Conservation (phyloP, 2,113 vertebrate species). For the Uropsilus gracilis region DNA sequence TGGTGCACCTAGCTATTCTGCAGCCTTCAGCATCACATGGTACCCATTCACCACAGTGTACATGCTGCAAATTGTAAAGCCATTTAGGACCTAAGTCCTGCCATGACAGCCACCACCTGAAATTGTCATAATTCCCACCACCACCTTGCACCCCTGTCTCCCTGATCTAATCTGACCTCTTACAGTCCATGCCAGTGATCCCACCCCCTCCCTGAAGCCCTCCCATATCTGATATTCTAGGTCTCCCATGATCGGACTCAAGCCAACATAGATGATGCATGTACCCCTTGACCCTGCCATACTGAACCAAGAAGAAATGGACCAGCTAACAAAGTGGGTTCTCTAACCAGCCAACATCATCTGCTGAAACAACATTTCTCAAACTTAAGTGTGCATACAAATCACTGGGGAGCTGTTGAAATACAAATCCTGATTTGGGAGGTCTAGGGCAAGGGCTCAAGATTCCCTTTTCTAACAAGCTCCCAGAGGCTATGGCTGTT, state of each 20-base stretch:
- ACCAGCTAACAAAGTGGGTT: not conserved
- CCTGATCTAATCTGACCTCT: not conserved
- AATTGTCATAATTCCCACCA: not conserved
- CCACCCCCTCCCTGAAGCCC: not conserved
- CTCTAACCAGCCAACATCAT: not conserved
- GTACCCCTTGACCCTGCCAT: not conserved
- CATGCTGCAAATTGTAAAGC: not conserved
- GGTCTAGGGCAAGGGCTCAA: not conserved
- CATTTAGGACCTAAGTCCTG: not conserved
- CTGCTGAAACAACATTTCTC: not conserved
- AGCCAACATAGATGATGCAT: not conserved
- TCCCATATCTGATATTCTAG: too few species aligned
- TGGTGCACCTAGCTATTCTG: not conserved
- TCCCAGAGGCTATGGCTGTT: not conserved
- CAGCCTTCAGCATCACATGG: not conserved
- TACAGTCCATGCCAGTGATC: too few species aligned
- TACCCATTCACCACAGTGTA: not conserved
- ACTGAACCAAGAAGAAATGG: not conserved
- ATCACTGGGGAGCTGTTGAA: not conserved
- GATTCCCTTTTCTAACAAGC: not conserved
- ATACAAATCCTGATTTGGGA: not conserved
- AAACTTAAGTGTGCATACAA: not conserved
- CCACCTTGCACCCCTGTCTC: not conserved
- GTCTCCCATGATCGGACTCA: not conserved
- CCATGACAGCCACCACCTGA: not conserved